phyloP scores from a whole-genome alignment of 2,888 invertebrate species.

The Archips xylosteana region DNA sequence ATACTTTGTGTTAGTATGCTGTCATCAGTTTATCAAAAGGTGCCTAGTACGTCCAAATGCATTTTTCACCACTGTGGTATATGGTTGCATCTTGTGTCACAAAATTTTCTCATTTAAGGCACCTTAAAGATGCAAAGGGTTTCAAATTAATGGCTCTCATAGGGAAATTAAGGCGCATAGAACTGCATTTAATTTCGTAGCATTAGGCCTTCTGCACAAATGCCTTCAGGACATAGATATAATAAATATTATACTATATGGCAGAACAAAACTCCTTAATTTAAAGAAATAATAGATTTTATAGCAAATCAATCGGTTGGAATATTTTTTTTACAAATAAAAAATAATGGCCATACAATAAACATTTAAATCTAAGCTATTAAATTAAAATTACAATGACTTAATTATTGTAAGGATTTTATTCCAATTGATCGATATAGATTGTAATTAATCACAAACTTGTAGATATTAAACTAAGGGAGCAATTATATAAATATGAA shows the following conservation, averaged over 20 bases:
- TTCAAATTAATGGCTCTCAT: slow-evolving; percentile 14
- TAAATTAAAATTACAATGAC: not conserved
- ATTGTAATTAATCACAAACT: slow-evolving; percentile 58
- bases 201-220: slow-evolving; percentile 39
- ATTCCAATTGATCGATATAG: slow-evolving; percentile 44
- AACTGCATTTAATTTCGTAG: slow-evolving; percentile 37
- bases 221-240: slow-evolving; percentile 30
- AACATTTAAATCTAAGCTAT: slow-evolving; percentile 32
- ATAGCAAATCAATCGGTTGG: slow-evolving; percentile 27
- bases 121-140: slow-evolving; percentile 16
- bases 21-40: not conserved
- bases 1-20: not conserved
- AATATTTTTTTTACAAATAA: slow-evolving; percentile 7
- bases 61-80: slow-evolving; percentile 7
- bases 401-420: not conserved
- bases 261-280: slow-evolving; percentile 21
- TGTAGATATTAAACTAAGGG: slow-evolving; percentile 81
- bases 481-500: slow-evolving; percentile 73
- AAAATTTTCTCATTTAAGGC: slow-evolving; percentile 14
- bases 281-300: slow-evolving; percentile 41
- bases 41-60: slow-evolving; percentile 13
- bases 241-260: slow-evolving; percentile 36
- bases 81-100: not conserved
- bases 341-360: not conserved
- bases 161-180: slow-evolving; percentile 9